Base-by-base conservation (phyloP, 1,140 invertebrate genomes). In the Zaprionus ornatus region DNA sequence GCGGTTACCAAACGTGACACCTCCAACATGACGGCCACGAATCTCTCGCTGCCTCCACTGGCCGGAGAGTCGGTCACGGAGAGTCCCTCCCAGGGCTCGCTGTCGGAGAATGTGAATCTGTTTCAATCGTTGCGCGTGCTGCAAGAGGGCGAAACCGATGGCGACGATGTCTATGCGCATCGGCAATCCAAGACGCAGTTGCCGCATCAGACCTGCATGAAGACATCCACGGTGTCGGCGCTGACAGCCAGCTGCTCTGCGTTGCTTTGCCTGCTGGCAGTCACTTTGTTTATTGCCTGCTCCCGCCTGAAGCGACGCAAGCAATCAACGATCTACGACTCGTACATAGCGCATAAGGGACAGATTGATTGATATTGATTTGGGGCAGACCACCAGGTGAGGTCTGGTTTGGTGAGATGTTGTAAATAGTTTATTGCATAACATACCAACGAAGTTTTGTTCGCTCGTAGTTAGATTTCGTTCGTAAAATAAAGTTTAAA, bases 121-220 rank as follows among this genome's bases (percentile, higher is more conserved):
- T 98, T 97, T 93, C 97, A 98, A 92, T 97, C 97, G 0, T 92
- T 98, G 17, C 94, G 97, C 77, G 97, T 98, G 6, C 93, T 98
- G 62, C 97, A 98, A 88, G 97, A 98, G 90, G 97, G 97, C 0
- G 97, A 97, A 91, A 94, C 94, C 13, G 95, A 96, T 52, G 95
- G 96, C 2, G 94, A 96, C 77, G 91, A 84, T 63, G 76, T 93
- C 21, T 84, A 91, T 56, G 70, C 74, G 9, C 72, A 80, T 64
- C 74, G 74, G 4, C 80, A 75, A 73, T 29, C 90, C 76, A 60
- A 92, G 94, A 93, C 88, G 19, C 68, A 86, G 23, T 40, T 80
- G 60, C 94, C 94, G 0, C 94, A 94, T 68, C 95, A 95, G 83
- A 96, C 97, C 0, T 97, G 97, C 80, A 93, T 97, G 73, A 95